Evolutionary conservation across 2,797 vertebrate species (phyloP), one percentile per base, ranked within the genome.

Genomic region (Chloroceryle inda): DNA sequence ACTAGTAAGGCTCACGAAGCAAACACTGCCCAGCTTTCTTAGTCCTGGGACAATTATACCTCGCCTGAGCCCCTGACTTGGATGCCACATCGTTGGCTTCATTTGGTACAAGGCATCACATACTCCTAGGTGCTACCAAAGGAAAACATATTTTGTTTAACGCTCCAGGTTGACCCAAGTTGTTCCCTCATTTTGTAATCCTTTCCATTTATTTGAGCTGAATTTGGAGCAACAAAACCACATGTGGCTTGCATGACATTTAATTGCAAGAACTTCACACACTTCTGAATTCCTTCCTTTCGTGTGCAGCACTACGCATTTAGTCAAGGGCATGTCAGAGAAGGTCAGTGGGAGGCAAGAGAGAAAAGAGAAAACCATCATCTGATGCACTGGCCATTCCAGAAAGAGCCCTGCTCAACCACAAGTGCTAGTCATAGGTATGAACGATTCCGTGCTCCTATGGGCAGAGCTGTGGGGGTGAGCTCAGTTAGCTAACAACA

Each of bases 151-250:
- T 76, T 95, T 91, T 94, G 68, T 44, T 94, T 40, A 92, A 80
- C 7, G 16, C 75, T 85, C 89, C 89, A 94, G 85, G 81, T 96
- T 89, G 75, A 96, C 87, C 94, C 89, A 95, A 94, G 92, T 7
- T 85, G 74, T 94, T 94, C 95, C 78, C 82, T 87, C 78, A 40
- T 85, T 96, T 89, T 92, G 91, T 93, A 97, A 96, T 96, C 79
- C 85, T 96, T 97, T 96, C 96, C 94, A 94, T 72, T 89, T 91
- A 78, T 78, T 81, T 88, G 82, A 94, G 79, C 89, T 72, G 76
- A 80, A 96, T 95, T 97, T 97, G 96, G 94, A 96, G 92, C 72
- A 93, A 94, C 64, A 85, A 96, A 97, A 92, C 96, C 94, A 96
- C 96, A 97, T 85, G 92, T 94, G 89, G 96, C 92, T 96, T 91